phyloP scores from a whole-genome alignment of 2,113 vertebrate species.

The Zingel zingel region DNA sequence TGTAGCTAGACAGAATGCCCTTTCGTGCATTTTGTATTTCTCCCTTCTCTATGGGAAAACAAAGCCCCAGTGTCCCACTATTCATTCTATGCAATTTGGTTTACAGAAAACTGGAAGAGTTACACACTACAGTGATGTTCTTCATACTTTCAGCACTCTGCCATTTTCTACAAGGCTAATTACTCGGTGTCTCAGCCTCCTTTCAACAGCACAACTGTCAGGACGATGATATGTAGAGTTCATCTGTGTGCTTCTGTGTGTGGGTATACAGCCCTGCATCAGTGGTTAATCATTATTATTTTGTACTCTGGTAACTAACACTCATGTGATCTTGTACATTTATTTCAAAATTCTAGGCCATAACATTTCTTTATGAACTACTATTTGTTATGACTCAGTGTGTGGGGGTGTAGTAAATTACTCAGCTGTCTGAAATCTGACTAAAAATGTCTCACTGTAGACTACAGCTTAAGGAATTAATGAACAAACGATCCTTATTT shows the following conservation, averaged over 20 bases:
- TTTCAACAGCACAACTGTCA: slow-evolving; percentile 62
- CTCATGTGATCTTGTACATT: neutral
- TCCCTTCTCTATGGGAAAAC: neutral
- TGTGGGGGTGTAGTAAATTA: neutral
- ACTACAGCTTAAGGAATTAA: neutral
- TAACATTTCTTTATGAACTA: neutral
- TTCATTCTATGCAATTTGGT: neutral
- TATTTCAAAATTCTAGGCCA: slow-evolving; percentile 4
- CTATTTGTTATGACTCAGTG: neutral
- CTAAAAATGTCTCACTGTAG: neutral
- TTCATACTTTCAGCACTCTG: neutral
- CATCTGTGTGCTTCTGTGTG: slow-evolving; percentile 18
- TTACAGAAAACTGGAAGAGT: neutral
- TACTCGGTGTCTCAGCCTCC: slow-evolving; percentile 25
- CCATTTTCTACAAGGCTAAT: neutral
- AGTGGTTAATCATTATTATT: neutral
- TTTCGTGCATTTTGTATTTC: neutral
- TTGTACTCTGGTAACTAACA: neutral
- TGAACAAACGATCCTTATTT: too few relatives aligned
- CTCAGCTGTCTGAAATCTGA: slow-evolving; percentile 21
- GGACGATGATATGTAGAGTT: slow-evolving; percentile 31
- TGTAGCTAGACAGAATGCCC: neutral
- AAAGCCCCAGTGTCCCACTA: neutral
- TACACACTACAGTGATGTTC: slow-evolving; percentile 2
- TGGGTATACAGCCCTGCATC: neutral